Conservation (phyloP, 2,113 vertebrate genomes). For the Hypocryptadius cinnamomeus region DNA sequence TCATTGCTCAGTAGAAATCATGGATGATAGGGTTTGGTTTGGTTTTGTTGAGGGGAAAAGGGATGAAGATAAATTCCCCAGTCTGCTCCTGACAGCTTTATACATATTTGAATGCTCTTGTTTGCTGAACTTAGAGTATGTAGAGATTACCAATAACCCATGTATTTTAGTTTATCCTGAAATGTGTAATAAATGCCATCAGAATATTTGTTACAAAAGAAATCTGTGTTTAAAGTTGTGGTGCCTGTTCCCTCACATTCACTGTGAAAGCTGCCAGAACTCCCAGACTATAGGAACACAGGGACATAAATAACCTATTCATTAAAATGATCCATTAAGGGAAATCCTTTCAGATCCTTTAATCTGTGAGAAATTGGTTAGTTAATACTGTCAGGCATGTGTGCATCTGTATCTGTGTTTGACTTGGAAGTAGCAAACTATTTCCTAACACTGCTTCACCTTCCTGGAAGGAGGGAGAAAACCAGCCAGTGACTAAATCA, state of each 20-base stretch:
- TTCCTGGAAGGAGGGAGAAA: slow-evolving; percentile 35
- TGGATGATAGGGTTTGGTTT: background rate
- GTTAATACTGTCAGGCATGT: background rate
- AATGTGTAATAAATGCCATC: background rate
- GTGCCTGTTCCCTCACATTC: background rate
- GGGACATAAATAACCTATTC: slow-evolving; percentile 5
- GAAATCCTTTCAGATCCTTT: slow-evolving; percentile 27
- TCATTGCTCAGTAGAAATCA: background rate
- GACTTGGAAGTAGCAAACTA: background rate
- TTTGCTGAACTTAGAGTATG: background rate
- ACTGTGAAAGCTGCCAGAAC: background rate
- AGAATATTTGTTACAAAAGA: background rate
- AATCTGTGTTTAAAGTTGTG: background rate
- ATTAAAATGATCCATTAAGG: background rate
- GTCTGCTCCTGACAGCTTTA: background rate
- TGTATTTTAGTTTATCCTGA: background rate
- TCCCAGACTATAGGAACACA: background rate
- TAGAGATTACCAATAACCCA: background rate
- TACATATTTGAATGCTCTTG: background rate
- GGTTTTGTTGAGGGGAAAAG: background rate
- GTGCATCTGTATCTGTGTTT: background rate
- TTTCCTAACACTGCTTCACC: background rate
- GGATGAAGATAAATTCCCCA: background rate
- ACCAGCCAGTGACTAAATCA: background rate
- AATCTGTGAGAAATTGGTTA: slow-evolving; percentile 20